These are phyloP conservation scores for Takifugu bimaculatus DNA, from an alignment of 2,113 vertebrate genomes.

Conservation along the genomic window DNA sequence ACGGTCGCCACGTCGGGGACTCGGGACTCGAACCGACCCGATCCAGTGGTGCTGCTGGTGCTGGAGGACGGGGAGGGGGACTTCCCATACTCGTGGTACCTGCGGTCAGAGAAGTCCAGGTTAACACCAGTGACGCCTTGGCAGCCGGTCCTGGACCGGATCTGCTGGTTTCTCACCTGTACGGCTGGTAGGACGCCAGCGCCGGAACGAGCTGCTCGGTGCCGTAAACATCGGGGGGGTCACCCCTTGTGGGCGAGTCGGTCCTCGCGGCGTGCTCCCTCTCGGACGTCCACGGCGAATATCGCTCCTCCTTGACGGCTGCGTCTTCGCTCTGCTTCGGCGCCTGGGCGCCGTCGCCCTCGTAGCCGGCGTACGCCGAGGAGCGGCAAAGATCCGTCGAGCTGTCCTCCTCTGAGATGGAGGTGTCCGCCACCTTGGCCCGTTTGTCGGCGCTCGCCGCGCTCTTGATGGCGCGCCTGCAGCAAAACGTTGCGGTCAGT, in stretches of 20 bases:
- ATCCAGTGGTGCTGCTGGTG: slow-evolving; percentile 36
- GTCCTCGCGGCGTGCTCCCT: slow-evolving; percentile 64
- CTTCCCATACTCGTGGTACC: slow-evolving; percentile 64
- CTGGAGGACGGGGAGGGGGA: slow-evolving; percentile 64
- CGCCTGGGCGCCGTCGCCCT: slow-evolving; percentile 58
- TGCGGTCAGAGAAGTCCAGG: slow-evolving; percentile 5
- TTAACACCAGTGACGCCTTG: background rate
- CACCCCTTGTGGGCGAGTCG: slow-evolving; percentile 63
- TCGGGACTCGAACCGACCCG: slow-evolving; percentile 65
- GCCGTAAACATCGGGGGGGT: slow-evolving; percentile 72
- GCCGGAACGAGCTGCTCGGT: slow-evolving; percentile 82
- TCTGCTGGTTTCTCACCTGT: slow-evolving; percentile 70
- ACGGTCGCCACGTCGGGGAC: slow-evolving; percentile 75
- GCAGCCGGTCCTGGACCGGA: too few species aligned
- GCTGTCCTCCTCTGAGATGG: slow-evolving; percentile 57
- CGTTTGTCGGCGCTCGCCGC: slow-evolving; percentile 54
- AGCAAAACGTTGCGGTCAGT: slow-evolving; percentile 1
- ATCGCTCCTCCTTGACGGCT: slow-evolving; percentile 70
- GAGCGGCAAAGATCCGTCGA: slow-evolving; percentile 66
- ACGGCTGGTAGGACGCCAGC: slow-evolving; percentile 72
- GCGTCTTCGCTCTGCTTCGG: slow-evolving; percentile 56
- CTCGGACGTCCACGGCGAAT: slow-evolving; percentile 78
- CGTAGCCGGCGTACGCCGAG: slow-evolving; percentile 60
- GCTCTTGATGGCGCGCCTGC: slow-evolving; percentile 67
- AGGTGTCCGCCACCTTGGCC: slow-evolving; percentile 44